Conservation (phyloP, 2,888 invertebrate species). For the Rhodophaea formosa region DNA sequence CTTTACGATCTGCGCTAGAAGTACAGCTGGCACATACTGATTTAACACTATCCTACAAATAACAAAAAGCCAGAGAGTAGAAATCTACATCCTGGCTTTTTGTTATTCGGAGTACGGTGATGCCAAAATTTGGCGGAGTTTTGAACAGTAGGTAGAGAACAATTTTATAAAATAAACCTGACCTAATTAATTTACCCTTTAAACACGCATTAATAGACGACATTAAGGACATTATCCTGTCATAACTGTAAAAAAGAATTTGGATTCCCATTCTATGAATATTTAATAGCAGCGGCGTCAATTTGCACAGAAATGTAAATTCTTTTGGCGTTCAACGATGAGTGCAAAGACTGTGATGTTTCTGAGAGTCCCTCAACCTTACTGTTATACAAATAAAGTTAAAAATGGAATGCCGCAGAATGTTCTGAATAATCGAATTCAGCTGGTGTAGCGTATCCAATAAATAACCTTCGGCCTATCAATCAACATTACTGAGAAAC, state of each 20-base stretch:
- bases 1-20: no score
- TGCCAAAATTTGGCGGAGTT: no score
- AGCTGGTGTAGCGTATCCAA: conserved; percentile 26
- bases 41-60: no score
- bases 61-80: no score
- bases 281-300: conserved; percentile 21
- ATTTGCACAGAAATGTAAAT: conserved; percentile 30
- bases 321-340: conserved; percentile 22
- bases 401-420: background rate
- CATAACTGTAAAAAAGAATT: conserved; percentile 3
- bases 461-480: conserved; percentile 34
- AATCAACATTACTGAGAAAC: conserved; percentile 25
- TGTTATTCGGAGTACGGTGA: no score
- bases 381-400: background rate
- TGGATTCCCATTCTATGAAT: conserved; percentile 20
- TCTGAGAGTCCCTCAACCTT: background rate
- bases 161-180: no score
- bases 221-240: background rate
- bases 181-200: no score
- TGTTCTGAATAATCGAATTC: conserved; percentile 36
- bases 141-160: no score
- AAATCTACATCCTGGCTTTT: no score
- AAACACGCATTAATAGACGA: background rate
- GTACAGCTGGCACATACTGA: no score
- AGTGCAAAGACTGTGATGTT: conserved; percentile 4